Conservation (phyloP, 2,888 invertebrate species). For the Caenorhabditis imperialis region DNA sequence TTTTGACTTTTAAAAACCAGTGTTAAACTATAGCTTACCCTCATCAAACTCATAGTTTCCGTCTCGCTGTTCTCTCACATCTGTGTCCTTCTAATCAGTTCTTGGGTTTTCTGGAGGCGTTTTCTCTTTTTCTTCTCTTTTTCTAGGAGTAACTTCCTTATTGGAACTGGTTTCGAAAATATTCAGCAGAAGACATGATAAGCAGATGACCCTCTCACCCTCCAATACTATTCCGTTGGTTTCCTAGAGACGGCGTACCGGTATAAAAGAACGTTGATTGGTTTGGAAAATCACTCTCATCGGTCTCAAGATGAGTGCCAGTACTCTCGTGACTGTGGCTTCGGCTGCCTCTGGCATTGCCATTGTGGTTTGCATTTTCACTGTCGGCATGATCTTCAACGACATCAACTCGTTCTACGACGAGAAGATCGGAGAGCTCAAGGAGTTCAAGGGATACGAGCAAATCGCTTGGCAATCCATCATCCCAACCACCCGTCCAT, state of each 20-base stretch:
- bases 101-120: conserved; percentile 41
- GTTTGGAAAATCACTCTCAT: conserved; percentile 31
- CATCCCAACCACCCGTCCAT: conserved; percentile 36
- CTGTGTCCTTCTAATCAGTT: too few relatives aligned
- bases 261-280: conserved; percentile 21
- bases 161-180: conserved; percentile 44
- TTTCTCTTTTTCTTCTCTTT: conserved; percentile 14
- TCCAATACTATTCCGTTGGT: conserved; percentile 14
- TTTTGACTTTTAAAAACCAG: too few relatives aligned
- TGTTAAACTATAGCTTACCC: too few relatives aligned
- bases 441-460: conserved; percentile 59
- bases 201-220: conserved; percentile 11
- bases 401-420: conserved; percentile 63
- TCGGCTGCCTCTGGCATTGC: conserved; percentile 56
- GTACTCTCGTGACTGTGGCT: conserved; percentile 52
- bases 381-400: conserved; percentile 57
- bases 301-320: conserved; percentile 38
- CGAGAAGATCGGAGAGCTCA: conserved; percentile 59
- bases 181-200: conserved; percentile 43
- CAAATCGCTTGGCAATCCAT: conserved; percentile 55
- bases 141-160: conserved; percentile 29
- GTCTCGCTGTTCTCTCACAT: not conserved
- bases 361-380: conserved; percentile 53
- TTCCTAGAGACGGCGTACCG: conserved; percentile 27
- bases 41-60: too few relatives aligned